Base-by-base conservation (phyloP, 2,888 invertebrate genomes). In the Ernsta delagoae region DNA sequence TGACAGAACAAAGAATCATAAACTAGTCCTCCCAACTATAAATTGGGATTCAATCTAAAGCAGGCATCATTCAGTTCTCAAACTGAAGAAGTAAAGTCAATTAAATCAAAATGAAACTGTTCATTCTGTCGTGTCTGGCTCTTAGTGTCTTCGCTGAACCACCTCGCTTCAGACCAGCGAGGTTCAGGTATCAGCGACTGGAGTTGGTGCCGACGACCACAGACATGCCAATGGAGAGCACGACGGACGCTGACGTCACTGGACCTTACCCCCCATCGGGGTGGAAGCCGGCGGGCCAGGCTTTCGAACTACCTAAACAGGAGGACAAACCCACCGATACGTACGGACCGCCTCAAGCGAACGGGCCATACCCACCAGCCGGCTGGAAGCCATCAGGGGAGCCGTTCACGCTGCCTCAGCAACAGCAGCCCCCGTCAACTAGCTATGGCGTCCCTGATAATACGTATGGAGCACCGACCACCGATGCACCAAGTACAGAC, bases 131-230 rank as follows among this genome's bases (percentile, higher is more conserved):
- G 67, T 87, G 85, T 76, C 72, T 88, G 36, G 67, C 86, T 48
- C 79, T 77, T 8, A 84, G 82, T 39, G 89, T 78, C 0, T 65
- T 84, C 11, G 90, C 90, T 86, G 92, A 92, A 74, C 88, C 82
- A 39, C 93, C 93, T 88, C 92, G 93, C 81, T 88, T 86, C 75
- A 82, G 83, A 76, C 87, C 89, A 50, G 90, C 89, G 89, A 89
- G 91, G 87, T 89, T 92, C 78, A 80, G 90, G 70, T 87, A 81
- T 74, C 90, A 92, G 84, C 85, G 93, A n/a, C 88, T 87, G 71
- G 91, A 91, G 72, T 74, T 93, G 57, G 89, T 87, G 31, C 90
- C 93, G 6, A 88, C 92, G 0, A 91, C 92, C 0, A 91, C 92
- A 0, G 92, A 92, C 34, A 81, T 85, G 11, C 79, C 89, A 0